These are phyloP conservation scores for Aldrovandia affinis DNA, from an alignment of 2,797 vertebrate species.

Conservation along the genomic window DNA sequence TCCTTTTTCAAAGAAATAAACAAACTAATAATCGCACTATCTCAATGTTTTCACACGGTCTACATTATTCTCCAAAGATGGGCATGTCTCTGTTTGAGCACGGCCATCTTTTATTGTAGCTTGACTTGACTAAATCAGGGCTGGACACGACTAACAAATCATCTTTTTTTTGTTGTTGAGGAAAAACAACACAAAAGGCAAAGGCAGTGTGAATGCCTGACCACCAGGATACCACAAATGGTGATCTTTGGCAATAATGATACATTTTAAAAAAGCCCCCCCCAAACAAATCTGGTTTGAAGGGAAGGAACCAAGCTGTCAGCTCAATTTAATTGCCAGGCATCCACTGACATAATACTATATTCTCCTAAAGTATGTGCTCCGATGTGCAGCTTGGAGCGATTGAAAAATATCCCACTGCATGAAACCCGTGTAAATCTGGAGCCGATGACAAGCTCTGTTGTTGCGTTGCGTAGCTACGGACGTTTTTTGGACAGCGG, in stretches of 20 bases:
- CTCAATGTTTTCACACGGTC: background rate
- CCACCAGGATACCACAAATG: background rate
- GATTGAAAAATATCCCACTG: constrained; percentile 24
- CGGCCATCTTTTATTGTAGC: background rate
- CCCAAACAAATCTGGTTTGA: background rate
- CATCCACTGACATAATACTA: background rate
- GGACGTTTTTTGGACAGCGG: constrained; percentile 18
- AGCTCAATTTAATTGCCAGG: background rate
- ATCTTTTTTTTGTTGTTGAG: background rate
- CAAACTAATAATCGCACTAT: background rate
- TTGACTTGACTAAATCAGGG: background rate
- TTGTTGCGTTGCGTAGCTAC: constrained; percentile 29
- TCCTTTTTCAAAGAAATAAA: background rate
- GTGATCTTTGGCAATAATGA: background rate
- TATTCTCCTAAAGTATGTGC: background rate
- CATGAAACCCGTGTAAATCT: constrained; percentile 27
- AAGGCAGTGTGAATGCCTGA: too few species aligned
- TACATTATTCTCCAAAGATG: background rate
- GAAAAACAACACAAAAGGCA: background rate
- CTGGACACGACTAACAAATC: background rate
- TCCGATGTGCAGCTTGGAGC: background rate
- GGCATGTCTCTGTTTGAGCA: background rate
- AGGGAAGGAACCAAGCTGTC: background rate
- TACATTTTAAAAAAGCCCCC: too few species aligned
- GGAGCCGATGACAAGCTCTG: constrained; percentile 21